Evolutionary conservation across 2,797 vertebrate species (phyloP), one percentile per base, ranked within the genome.

Genomic region (Buceros bicornis): DNA sequence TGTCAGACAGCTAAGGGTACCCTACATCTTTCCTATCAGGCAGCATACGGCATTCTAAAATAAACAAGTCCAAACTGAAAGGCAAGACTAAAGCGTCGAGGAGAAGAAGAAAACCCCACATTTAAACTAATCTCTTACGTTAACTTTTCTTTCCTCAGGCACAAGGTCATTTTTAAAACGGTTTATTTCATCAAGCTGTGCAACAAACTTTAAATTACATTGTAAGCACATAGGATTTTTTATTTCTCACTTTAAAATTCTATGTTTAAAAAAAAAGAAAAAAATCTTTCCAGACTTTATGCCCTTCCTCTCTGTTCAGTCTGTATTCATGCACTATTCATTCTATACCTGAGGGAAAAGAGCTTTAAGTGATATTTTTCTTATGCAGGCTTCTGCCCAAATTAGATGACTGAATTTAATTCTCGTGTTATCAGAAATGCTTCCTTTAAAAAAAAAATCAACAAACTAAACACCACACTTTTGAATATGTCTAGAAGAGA

Each of bases 11-110:
- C 8, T 40, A 82, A 64, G 5, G 4, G 4, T 48, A 54, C 2
- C 6, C 20, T 29, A 10, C 0, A 0, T 31, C 26, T 31, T 7
- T 43, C 29, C 48, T n/a, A 48, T 10, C 11, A 84, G 17, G 26
- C 16, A 80, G 31, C 31, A 69, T 43, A 21, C 50, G 13, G 11
- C 18, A 80, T 80, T 84, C 71, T 35, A 29, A 29, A 48, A 79
- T 15, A 3, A 89, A 79, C 22, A 85, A 5, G 16, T 56, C 26
- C 71, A 64, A 83, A 67, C 8, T 18, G 22, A 89, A 60, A 77
- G 35, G 22, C 7, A 88, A 78, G 43, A 57, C 22, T 50, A 4
- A 66, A 53, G 28, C 13, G 21, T 11, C 0, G 0, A 4, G 8
- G 7, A 77, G 1, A 2, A 2, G 1, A 17, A 40, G 33, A 62